Conservation (phyloP, 2,888 invertebrate species). For the Pseudococcus jackbeardsleyi region DNA sequence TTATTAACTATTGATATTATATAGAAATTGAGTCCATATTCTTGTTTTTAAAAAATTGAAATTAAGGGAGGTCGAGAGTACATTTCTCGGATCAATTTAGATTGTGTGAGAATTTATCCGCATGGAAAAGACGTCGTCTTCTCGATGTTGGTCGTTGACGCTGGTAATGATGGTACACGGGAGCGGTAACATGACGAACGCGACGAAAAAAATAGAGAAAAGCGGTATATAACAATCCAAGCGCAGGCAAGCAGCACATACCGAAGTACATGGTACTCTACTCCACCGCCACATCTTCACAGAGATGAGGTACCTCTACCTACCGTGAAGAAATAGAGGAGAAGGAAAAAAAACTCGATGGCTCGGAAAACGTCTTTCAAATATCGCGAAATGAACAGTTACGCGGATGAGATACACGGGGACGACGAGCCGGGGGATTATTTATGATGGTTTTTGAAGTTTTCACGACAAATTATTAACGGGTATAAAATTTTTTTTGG, state of each 20-base stretch:
- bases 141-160: too few species aligned
- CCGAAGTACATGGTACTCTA: too few species aligned
- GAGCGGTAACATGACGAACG: background rate
- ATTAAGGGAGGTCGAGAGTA: too few species aligned
- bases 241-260: background rate
- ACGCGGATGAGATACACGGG: background rate
- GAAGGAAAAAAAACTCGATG: slow-evolving; percentile 52
- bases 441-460: slow-evolving; percentile 64
- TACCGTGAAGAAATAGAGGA: background rate
- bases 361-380: slow-evolving; percentile 65
- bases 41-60: too few species aligned
- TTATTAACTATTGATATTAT: too few species aligned
- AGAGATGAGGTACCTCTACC: too few species aligned
- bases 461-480: slow-evolving; percentile 64
- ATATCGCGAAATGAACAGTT: slow-evolving; percentile 63
- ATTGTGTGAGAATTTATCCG: slow-evolving; percentile 58
- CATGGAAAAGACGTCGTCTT: slow-evolving; percentile 54
- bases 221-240: too few species aligned
- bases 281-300: too few species aligned
- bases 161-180: too few species aligned
- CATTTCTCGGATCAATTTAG: background rate
- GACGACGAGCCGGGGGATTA: slow-evolving; percentile 53
- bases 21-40: too few species aligned
- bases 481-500: slow-evolving; percentile 63
- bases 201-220: background rate